Percentiles rank a stretch among this genome's conserved stretches.
phyloP scores from a whole-genome alignment of 2,113 vertebrate genomes.

The Clupea harengus region DNA sequence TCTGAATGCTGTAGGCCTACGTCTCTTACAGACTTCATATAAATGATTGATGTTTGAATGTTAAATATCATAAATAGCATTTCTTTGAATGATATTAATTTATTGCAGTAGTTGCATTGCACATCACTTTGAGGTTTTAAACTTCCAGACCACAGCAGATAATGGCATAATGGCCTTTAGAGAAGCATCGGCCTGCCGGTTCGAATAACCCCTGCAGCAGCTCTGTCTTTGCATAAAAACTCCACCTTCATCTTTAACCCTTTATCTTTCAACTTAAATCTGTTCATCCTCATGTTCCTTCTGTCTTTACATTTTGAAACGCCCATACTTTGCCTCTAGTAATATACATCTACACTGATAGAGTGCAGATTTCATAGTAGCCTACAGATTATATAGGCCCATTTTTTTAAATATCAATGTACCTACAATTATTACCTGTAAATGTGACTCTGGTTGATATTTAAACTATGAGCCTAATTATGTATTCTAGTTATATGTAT shows the following conservation, averaged over 20 bases:
- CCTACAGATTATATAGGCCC: not conserved
- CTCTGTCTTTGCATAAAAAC: not conserved
- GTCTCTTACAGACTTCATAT: not conserved
- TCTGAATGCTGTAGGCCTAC: not conserved
- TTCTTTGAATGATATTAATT: not conserved
- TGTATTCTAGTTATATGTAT: too few species aligned
- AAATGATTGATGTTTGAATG: not conserved
- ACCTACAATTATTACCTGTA: not conserved
- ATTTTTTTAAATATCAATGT: not conserved
- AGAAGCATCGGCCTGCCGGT: not conserved
- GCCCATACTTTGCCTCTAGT: not conserved
- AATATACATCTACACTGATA: not conserved
- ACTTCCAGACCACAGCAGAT: not conserved
- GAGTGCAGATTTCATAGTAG: not conserved
- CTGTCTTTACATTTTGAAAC: not conserved
- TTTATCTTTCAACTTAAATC: not conserved
- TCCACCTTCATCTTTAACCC: not conserved
- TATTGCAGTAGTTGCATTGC: not conserved
- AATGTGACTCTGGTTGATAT: not conserved
- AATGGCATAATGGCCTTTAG: not conserved
- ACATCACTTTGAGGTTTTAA: not conserved
- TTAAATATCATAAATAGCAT: not conserved
- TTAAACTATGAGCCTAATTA: not conserved
- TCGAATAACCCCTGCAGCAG: not conserved
- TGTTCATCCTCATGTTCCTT: not conserved